Evolutionary conservation across 2,888 invertebrate genomes (phyloP).

Genomic region (Dryomyza anilis): DNA sequence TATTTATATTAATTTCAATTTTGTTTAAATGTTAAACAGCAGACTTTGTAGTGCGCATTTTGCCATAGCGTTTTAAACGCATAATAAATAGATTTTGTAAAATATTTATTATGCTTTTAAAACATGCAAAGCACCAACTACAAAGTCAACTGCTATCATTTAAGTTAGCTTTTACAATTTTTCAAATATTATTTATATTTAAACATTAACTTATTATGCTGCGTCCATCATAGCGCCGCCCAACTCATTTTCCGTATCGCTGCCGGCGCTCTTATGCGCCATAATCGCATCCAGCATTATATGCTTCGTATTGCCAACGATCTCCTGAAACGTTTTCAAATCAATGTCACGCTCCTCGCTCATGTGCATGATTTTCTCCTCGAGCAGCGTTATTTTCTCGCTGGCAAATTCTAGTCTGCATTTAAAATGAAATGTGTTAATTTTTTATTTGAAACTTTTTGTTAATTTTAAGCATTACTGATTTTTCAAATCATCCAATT

Average conservation of each 20-base stretch:
- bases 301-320: slow-evolving; percentile 52
- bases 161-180: background rate
- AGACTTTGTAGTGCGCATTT: background rate
- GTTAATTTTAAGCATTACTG: slow-evolving; percentile 42
- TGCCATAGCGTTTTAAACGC: background rate
- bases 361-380: slow-evolving; percentile 51
- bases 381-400: slow-evolving; percentile 54
- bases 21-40: no score
- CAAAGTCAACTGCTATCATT: background rate
- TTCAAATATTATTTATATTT: background rate
- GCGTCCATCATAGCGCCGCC: background rate
- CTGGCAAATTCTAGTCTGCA: slow-evolving; percentile 53
- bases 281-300: slow-evolving; percentile 52
- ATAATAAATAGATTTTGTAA: no score
- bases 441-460: background rate
- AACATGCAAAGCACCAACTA: no score
- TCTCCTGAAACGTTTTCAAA: slow-evolving; percentile 52
- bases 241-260: no score
- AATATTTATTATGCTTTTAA: no score
- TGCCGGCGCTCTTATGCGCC: no score
- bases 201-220: background rate
- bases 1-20: no score
- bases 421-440: background rate
- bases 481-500: slow-evolving; percentile 53
- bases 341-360: slow-evolving; percentile 54